Evolutionary conservation across 2,797 vertebrate species (phyloP).

Genomic region (Sebastes dallii): DNA sequence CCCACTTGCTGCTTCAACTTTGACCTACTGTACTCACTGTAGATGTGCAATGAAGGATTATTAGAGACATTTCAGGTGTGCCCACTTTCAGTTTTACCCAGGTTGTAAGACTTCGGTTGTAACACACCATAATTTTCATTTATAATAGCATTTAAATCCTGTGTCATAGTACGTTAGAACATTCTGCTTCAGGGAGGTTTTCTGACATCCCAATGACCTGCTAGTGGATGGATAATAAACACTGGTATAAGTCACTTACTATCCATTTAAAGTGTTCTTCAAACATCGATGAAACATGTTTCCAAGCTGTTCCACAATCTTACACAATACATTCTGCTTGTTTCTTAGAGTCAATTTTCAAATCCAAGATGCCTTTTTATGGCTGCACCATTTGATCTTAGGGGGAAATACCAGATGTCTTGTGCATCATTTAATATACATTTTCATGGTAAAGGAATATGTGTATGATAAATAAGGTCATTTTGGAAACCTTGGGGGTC

Average conservation of each 20-base stretch:
- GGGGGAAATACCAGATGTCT: constrained; percentile 11
- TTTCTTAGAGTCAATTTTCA: constrained; percentile 1
- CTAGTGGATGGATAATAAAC: not conserved
- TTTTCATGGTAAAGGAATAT: constrained; percentile 38
- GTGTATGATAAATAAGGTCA: constrained; percentile 16
- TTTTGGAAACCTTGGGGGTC: constrained; percentile 17
- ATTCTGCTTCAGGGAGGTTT: not conserved
- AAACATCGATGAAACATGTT: not conserved
- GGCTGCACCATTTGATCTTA: constrained; percentile 9
- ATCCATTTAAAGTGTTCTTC: not conserved
- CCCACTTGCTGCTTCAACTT: not conserved
- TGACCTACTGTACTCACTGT: not conserved
- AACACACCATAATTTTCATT: not conserved
- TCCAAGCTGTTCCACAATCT: not conserved
- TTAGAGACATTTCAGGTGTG: not conserved
- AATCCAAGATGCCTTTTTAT: not conserved
- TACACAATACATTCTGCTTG: not conserved
- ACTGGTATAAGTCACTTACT: not conserved
- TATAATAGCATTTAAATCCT: not conserved
- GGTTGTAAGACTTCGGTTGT: not conserved
- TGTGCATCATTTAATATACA: constrained; percentile 41
- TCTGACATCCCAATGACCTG: not conserved
- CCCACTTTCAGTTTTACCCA: not conserved
- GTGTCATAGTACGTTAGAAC: not conserved
- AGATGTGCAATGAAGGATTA: not conserved